Evolutionary conservation across 2,888 invertebrate genomes (phyloP).

Genomic region (Apamea epomidion): DNA sequence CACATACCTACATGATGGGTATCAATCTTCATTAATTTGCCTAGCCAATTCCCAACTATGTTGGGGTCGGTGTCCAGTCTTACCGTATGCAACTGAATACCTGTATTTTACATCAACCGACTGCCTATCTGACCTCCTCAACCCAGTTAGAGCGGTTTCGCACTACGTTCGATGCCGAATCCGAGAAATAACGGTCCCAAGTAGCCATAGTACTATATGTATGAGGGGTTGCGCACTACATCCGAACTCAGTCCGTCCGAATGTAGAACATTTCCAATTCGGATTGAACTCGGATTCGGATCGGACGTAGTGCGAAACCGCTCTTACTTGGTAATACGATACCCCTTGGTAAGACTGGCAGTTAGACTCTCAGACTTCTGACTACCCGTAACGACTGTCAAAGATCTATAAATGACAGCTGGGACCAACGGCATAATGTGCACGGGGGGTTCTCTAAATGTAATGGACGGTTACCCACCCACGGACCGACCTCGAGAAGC

Average conservation of each 20-base stretch:
- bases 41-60: not conserved
- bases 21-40: not conserved
- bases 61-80: not conserved
- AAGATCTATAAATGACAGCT: not conserved
- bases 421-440: not conserved
- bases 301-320: too few species aligned
- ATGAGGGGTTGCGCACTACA: too few species aligned
- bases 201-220: too few species aligned
- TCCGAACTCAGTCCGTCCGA: too few species aligned
- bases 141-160: too few species aligned
- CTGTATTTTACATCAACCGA: not conserved
- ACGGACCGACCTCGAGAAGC: not conserved
- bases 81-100: not conserved
- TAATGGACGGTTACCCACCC: not conserved
- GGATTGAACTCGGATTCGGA: too few species aligned
- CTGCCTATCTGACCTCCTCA: not conserved
- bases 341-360: not conserved
- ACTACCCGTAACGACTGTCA: not conserved
- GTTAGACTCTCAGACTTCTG: not conserved
- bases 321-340: not conserved
- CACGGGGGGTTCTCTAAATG: not conserved
- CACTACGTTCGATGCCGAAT: too few species aligned
- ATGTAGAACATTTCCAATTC: too few species aligned
- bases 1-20: not conserved
- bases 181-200: too few species aligned